These are phyloP conservation scores for Chloromyia formosa DNA, from an alignment of 2,888 invertebrate genomes.

Conservation along the genomic window DNA sequence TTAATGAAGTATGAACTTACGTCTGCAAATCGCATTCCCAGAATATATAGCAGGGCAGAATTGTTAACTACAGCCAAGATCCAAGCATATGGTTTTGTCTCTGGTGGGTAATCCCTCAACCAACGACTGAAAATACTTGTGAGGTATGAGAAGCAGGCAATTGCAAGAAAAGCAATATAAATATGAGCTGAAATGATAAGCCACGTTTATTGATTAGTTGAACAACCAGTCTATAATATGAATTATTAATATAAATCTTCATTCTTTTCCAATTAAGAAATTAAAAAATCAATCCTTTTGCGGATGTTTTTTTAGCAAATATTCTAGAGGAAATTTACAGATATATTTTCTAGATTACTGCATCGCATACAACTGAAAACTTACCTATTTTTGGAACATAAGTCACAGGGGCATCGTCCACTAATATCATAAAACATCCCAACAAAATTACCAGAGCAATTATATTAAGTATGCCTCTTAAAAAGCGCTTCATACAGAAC, in stretches of 20 bases:
- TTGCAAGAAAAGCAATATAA: slow-evolving; percentile 56
- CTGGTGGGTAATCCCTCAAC: slow-evolving; percentile 59
- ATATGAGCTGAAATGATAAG: slow-evolving; percentile 55
- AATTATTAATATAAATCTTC: too few relatives aligned
- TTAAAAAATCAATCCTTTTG: too few relatives aligned
- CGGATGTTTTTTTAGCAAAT: not conserved
- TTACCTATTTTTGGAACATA: slow-evolving; percentile 59
- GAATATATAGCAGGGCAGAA: slow-evolving; percentile 54
- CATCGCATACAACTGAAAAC: slow-evolving; percentile 47
- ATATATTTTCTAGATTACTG: not conserved
- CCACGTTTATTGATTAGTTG: too few relatives aligned
- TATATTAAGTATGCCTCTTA: slow-evolving; percentile 58
- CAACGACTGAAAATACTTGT: slow-evolving; percentile 58
- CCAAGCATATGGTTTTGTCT: slow-evolving; percentile 53
- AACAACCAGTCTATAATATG: too few relatives aligned
- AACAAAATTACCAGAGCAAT: slow-evolving; percentile 55
- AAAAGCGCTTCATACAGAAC: slow-evolving; percentile 57
- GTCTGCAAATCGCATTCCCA: slow-evolving; percentile 56
- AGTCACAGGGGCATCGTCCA: slow-evolving; percentile 57
- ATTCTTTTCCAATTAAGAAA: too few relatives aligned
- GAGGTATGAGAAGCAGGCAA: slow-evolving; percentile 56
- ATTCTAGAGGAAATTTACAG: not conserved
- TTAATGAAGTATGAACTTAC: too few relatives aligned
- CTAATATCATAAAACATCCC: slow-evolving; percentile 58
- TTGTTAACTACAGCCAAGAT: slow-evolving; percentile 54